Base-by-base conservation (phyloP, 1,140 invertebrate genomes). In the Ceratina japonica region DNA sequence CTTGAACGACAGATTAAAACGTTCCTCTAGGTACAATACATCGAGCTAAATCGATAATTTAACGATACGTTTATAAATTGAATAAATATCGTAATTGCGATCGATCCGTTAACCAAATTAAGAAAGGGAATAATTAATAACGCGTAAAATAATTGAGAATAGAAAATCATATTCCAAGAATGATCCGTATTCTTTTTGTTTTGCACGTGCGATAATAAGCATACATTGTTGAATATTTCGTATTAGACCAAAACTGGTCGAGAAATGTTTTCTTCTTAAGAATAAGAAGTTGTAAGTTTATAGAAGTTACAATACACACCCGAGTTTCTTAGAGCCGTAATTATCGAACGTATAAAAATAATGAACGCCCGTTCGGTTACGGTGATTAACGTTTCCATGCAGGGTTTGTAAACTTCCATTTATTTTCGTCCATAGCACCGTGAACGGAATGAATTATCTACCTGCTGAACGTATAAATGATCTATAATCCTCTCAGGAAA, bases 401-500 rank as follows among this genome's bases (percentile, higher is more conserved):
- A 16, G 44, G 31, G 8, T 62, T 72, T 56, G 22, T 49, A 63
- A 72, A 72, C 51, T 54, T 72, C 63, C 49, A 56, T 77, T 24
- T 62, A 64, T 49, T 59, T 24, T 13, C 44, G 44, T 44, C 10
- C 54, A 52, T 10, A 12, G 16, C 59, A n/a, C 44, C 22, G 62
- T 77, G 64, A 72, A 84, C 64, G 69, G 86, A 86, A 87, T 84
- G 82, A 85, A 86, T 72, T 63, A 72, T 72, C 68, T 71, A 7
- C 16, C 49, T 72, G 15, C 58, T 63, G 68, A 77, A 63, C 68
- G 68, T 77, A 77, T 77, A 77, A 77, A 77, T 80, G 79, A 85
- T 88, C 71, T 75, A 75, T 89, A 90, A 89, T 90, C 88, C 84
- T 87, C 83, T 90, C 86, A 89, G 85, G 72, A 88, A 89, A 82